Base-by-base conservation (phyloP, 2,888 invertebrate genomes). In the Idaea aversata region DNA sequence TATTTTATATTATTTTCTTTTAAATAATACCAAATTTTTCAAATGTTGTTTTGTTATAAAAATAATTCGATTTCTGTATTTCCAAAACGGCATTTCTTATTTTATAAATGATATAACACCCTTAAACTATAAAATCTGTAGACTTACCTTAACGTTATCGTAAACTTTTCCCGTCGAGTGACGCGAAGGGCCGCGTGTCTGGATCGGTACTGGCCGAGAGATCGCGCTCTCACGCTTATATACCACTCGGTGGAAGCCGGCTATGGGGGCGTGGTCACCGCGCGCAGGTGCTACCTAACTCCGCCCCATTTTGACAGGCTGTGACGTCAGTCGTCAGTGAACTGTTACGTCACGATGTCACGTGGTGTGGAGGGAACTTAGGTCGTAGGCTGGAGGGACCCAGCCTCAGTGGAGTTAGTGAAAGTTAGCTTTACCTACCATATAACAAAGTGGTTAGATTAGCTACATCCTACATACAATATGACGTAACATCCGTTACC, bases 71-170 rank as follows among this genome's bases (percentile, higher is more conserved):
- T 2, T 25, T 25, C 25, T 25, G 25, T 25, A 25, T 25, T 25
- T 25, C 25, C 25, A 25, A 25, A 25, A 25, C 25, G 25, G 25
- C 25, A 25, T 25, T 25, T 25, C 1, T 25, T 25, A 25, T 25
- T 25, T 25, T 25, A 25, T 25, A 25, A 25, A 25, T 25, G 0
- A 36, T 7, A 36, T 7, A 36, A 5, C 36, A 36, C 4, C 36
- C 5, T 36, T 36, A 7, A 7, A 36, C 0, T 7, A 36, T 36
- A 36, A 36, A 7, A 63, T 64, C 34, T 35, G 61, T 61, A 63
- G 64, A 90, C 92, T 91, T 84, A 92, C 92, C 91, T 83, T 87
- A 75, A 77, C 72, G 80, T 75, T 87, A 83, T 73, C 79, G 88
- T 81, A 89, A 92, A 92, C 83, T 91, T 91, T 87, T 75, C 61